Base-by-base conservation (phyloP, 2,797 vertebrate genomes). In the Gallinago nigripennis region DNA sequence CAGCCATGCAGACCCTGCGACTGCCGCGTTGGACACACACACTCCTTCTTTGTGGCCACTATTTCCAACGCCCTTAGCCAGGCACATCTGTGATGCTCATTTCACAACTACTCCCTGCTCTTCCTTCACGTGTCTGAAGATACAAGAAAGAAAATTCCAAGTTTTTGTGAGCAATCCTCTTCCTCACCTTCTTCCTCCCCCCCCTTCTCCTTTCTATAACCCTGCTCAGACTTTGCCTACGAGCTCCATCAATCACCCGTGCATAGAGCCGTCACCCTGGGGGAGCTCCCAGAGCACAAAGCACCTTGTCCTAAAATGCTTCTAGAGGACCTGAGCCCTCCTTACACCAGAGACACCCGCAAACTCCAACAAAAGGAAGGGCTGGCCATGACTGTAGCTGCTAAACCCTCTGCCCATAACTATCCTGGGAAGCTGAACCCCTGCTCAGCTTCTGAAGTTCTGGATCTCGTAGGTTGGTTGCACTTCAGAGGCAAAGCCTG, bases 161-260 rank as follows among this genome's bases (percentile, higher is more conserved):
- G 1, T n/a, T 71, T 39, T 31, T 11, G 2, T 6, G 3, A 64
- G 7, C 28, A 45, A 31, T 0, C 0, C 24, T 57, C 16, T 16
- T 69, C 51, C 28, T 6, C 5, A 33, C 33, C 35, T 60, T 18
- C 25, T 66, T 13, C 23, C 6, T 6, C 6, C 11, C 1, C 24
- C 11, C 4, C 2, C 12, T 4, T 10, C 11, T 30, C 23, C 16
- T 54, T 37, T 6, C 27, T 6, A 3, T 1, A 8, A 58, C 8
- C 27, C 16, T 28, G 45, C 6, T 4, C 11, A 23, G 37, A 10
- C 31, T 51, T 56, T 2, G 6, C 10, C 18, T 12, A 13, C 1
- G 19, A 35, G 23, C 53, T 81, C 43, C 5, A 4, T 8, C 0
- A 0, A 5, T 3, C 3, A 8, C 31, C 5, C 0, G 0, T 5